Base-by-base conservation (phyloP, 2,888 invertebrate genomes). In the Busseola fusca region DNA sequence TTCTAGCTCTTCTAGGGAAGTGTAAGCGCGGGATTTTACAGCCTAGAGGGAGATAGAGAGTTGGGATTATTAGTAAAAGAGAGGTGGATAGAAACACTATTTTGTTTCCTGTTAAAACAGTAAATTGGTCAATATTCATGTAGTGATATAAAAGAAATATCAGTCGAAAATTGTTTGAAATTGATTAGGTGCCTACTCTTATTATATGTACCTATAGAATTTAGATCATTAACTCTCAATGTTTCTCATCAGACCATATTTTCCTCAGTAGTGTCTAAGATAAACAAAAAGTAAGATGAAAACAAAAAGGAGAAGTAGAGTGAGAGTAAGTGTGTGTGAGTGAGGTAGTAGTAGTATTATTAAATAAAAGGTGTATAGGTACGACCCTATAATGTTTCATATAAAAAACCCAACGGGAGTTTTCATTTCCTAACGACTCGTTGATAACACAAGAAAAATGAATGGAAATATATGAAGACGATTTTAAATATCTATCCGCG, bases 11-110 rank as follows among this genome's bases (percentile, higher is more conserved):
- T 95, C 94, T 2, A 96, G 88, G 0, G 96, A 96, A 0, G 91
- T 90, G 84, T 94, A 92, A 0, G 96, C 96, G 30, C 95, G 94
- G 34, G 94, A 90, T 83, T 96, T 96, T 21, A 96, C 96, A 52
- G 88, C 90, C 96, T 96, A 7, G 18, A 30, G 0, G 0, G 34
- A 12, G 16, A 16, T 5, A 58, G 2, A 14, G 9, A 27, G 34
- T 5, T n/a, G 0, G 21, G 10, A 21, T 21, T n/a, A 0, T 48
- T 59, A 25, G 45, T 37, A 1, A 12, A 7, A 40, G 34, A 27
- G 27, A 52, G 16, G 4, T 7, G 7, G 7, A 21, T 16, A 6
- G 5, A 5, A 21, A 9, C 14, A 42, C 14, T 14, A 42, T 40
- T 10, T 12, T 16, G 30, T 42, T 14, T 42, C 42, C 14, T 14